These are phyloP conservation scores for Holotrichia oblita DNA, from an alignment of 1,140 invertebrate genomes.

Conservation along the genomic window DNA sequence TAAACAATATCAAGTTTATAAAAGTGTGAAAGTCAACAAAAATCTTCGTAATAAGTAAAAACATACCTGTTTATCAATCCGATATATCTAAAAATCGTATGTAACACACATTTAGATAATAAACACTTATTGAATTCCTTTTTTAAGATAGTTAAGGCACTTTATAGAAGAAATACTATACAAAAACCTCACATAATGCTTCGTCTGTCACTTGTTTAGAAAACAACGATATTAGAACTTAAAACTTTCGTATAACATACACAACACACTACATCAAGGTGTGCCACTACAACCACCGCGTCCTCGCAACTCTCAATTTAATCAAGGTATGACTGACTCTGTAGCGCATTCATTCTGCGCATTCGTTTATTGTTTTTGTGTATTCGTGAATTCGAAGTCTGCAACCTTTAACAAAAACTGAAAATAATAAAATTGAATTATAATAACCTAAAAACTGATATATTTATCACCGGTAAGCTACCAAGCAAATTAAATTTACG, in stretches of 20 bases:
- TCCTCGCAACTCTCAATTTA: slow-evolving; percentile 39
- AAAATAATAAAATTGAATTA: no score
- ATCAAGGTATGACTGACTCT: slow-evolving; percentile 34
- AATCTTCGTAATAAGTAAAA: background rate
- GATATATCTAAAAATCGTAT: slow-evolving; percentile 17
- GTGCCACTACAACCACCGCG: slow-evolving; percentile 32
- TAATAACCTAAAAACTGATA: no score
- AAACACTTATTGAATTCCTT: slow-evolving; percentile 1
- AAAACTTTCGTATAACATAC: slow-evolving; percentile 35
- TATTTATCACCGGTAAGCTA: no score
- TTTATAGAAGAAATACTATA: background rate
- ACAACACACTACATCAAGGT: slow-evolving; percentile 31
- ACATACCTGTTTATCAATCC: slow-evolving; percentile 18
- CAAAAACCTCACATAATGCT: slow-evolving; percentile 21
- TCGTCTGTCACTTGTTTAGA: slow-evolving; percentile 26
- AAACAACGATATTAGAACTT: slow-evolving; percentile 24
- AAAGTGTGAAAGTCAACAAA: background rate
- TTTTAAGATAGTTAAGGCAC: background rate
- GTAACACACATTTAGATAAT: background rate
- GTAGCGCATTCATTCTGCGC: slow-evolving; percentile 34
- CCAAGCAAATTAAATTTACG: no score
- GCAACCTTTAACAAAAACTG: background rate
- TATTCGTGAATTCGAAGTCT: background rate
- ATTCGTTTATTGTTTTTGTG: slow-evolving; percentile 6
- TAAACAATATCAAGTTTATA: background rate